Evolutionary conservation across 2,113 vertebrate genomes (phyloP), one percentile per base, ranked within the genome.

Genomic region (Festucalex cinctus): DNA sequence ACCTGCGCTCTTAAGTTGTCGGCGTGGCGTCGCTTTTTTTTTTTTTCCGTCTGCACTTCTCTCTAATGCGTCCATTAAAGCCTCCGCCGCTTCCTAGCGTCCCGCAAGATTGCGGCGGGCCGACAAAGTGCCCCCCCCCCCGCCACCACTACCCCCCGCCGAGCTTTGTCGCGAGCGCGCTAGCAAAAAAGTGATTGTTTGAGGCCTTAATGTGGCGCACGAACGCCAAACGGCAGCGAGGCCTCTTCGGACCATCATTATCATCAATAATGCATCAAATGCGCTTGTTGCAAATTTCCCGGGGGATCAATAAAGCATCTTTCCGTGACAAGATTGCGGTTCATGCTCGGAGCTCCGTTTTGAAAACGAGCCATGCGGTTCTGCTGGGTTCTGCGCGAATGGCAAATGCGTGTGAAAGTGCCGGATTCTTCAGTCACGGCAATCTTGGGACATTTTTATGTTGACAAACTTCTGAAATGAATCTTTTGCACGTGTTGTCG

Each of bases 11-110:
- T 39, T 41, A n/a, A 24, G 36, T 7, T 22, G 8, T 9, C 32
- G 6, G 7, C 19, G 19, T 35, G 32, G 19, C 43, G 14, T 6
- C 28, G 28, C 28, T 32, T 54, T 75, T 44, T 67, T n/a, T n/a
- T n/a, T n/a, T n/a, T n/a, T n/a, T n/a, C n/a, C 24, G 54, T 66
- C 68, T 63, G 60, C 63, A 1, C 74, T 58, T 70, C 76, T 51
- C 75, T 74, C 44, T 75, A 78, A 72, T 3, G 36, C 69, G 71
- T 53, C 77, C 68, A 70, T 70, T 71, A 68, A 32, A 35, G 39
- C 41, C 59, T 71, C 64, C 28, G 24, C 48, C 69, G 66, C 65
- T 74, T 63, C n/a, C 63, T 68, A 70, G 79, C 71, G 76, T 79
- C 68, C 64, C 73, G 67, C 43, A 5, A 66, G 60, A 68, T 80